Evolutionary conservation across 2,113 vertebrate genomes (phyloP).

Genomic region (Bubo scandiacus): DNA sequence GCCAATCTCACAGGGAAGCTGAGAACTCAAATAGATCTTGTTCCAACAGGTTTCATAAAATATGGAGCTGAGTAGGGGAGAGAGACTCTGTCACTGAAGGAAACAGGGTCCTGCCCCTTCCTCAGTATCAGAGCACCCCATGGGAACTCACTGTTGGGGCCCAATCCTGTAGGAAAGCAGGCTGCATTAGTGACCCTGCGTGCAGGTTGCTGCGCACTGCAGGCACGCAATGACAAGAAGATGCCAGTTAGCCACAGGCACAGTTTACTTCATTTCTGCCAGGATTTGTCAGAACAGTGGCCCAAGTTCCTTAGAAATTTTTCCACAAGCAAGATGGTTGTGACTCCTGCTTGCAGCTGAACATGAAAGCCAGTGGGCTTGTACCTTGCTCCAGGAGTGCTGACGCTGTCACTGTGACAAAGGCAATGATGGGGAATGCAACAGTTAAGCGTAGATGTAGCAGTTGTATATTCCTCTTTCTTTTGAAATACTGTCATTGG

Average conservation of each 20-base stretch:
- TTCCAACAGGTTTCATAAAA: not conserved
- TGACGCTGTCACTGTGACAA: not conserved
- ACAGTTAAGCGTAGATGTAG: not conserved
- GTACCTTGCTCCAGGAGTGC: not conserved
- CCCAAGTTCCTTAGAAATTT: not conserved
- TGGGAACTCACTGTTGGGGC: not conserved
- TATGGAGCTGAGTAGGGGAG: not conserved
- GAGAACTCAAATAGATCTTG: not conserved
- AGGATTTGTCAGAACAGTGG: not conserved
- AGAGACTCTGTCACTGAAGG: not conserved
- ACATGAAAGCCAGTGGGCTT: not conserved
- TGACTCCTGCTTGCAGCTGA: not conserved
- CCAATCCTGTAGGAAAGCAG: not conserved
- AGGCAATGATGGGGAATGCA: not conserved
- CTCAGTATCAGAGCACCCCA: not conserved
- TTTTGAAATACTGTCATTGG: not conserved
- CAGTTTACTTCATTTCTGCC: not conserved
- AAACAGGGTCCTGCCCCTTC: not conserved
- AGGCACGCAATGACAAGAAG: not conserved
- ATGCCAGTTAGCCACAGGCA: not conserved
- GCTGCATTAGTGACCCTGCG: not conserved
- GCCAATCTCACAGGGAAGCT: not conserved
- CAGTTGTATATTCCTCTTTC: not conserved
- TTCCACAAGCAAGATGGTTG: not conserved
- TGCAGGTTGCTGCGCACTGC: not conserved